These are phyloP conservation scores for Hartigia nigra DNA, from an alignment of 2,888 invertebrate species.

Conservation along the genomic window DNA sequence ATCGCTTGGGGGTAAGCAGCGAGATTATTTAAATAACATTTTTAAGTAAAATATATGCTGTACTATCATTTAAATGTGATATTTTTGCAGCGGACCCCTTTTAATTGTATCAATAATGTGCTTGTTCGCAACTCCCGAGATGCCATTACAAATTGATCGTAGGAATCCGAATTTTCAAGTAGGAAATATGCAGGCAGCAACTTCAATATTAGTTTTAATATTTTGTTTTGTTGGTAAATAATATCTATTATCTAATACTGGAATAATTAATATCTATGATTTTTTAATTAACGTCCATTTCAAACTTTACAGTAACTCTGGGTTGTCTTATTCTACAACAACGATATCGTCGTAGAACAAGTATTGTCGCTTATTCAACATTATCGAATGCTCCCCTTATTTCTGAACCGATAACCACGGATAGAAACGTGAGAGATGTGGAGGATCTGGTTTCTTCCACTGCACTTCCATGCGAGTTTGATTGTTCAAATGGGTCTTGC, in stretches of 20 bases:
- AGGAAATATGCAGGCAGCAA: slow-evolving; percentile 80
- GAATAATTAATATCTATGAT: slow-evolving; percentile 17
- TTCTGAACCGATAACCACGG: slow-evolving; percentile 22
- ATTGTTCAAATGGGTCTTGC: slow-evolving; percentile 50
- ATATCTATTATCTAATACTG: slow-evolving; percentile 3
- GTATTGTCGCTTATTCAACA: slow-evolving; percentile 32
- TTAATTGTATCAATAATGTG: slow-evolving; percentile 76
- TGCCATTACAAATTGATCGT: slow-evolving; percentile 70
- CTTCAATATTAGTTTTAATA: slow-evolving; percentile 79
- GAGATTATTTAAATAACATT: neutral
- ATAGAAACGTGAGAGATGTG: slow-evolving; percentile 58
- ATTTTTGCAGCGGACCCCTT: slow-evolving; percentile 72
- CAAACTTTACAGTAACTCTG: slow-evolving; percentile 74
- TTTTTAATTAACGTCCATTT: slow-evolving; percentile 16
- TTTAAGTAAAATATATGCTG: neutral
- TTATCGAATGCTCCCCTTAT: slow-evolving; percentile 31
- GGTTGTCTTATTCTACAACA: slow-evolving; percentile 87
- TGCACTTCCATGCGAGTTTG: slow-evolving; percentile 31
- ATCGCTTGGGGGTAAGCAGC: slow-evolving; percentile 71
- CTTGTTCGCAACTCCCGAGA: slow-evolving; percentile 67
- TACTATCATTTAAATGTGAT: slow-evolving; percentile 11
- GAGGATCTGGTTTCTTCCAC: slow-evolving; percentile 59
- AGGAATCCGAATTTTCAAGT: slow-evolving; percentile 82
- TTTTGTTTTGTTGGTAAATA: slow-evolving; percentile 82
- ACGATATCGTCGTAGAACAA: slow-evolving; percentile 77